Conservation (phyloP, 2,113 vertebrate species). For the Progne subis region DNA sequence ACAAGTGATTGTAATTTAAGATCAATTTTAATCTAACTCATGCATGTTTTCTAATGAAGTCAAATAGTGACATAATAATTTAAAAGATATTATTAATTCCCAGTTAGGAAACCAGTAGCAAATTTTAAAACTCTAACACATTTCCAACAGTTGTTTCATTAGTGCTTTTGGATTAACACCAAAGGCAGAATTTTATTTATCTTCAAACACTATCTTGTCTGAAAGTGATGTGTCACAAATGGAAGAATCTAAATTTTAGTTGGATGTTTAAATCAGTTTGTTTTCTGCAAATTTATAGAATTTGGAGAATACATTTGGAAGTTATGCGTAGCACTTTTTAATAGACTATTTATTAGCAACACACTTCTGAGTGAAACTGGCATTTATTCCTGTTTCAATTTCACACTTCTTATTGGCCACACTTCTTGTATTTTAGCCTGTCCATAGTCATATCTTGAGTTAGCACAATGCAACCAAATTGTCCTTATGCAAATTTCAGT, state of each 20-base stretch:
- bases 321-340: background rate
- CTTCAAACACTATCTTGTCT: background rate
- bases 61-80: constrained; percentile 40
- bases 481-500: background rate
- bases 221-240: background rate
- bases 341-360: background rate
- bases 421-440: constrained; percentile 11
- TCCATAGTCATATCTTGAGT: background rate
- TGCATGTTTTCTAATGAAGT: constrained; percentile 61
- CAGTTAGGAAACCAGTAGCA: constrained; percentile 26
- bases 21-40: constrained; percentile 39
- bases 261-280: background rate
- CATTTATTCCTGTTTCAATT: background rate
- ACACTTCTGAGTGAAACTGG: background rate
- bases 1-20: constrained; percentile 49
- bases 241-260: background rate
- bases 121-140: background rate
- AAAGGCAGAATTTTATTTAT: background rate
- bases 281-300: background rate
- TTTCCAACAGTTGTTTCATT: background rate
- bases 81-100: constrained; percentile 24
- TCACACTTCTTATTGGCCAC: constrained; percentile 7
- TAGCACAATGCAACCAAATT: background rate
- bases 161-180: background rate
- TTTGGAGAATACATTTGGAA: background rate